Evolutionary conservation across 2,113 vertebrate genomes (phyloP).

Genomic region (Leiothrix lutea): DNA sequence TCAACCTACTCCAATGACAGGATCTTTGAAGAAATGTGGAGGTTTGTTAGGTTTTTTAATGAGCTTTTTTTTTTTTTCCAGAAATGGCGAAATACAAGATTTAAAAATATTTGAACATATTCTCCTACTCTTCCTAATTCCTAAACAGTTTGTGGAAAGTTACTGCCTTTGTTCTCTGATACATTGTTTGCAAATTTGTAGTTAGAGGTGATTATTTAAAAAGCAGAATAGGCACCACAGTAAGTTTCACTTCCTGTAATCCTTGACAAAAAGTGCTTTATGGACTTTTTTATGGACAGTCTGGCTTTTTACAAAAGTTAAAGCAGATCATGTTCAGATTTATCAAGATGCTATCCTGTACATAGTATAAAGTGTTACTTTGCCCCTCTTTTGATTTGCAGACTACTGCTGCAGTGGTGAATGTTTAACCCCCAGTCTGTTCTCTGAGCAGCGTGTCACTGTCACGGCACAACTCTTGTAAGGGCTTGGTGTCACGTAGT

Average conservation of each 20-base stretch:
- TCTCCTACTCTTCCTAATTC: background rate
- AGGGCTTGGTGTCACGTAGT: rapidly evolving
- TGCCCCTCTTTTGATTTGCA: background rate
- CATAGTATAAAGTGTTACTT: background rate
- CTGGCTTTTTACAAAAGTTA: background rate
- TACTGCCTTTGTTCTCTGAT: background rate
- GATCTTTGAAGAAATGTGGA: background rate
- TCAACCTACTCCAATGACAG: background rate
- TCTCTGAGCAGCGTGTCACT: background rate
- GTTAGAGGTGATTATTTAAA: background rate
- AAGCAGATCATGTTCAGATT: background rate
- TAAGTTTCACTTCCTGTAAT: background rate
- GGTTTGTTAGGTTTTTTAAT: background rate
- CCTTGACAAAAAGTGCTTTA: background rate
- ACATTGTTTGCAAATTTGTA: background rate
- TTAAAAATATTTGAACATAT: background rate
- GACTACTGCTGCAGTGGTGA: background rate
- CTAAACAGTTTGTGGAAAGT: background rate
- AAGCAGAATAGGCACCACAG: background rate
- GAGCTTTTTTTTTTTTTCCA: background rate
- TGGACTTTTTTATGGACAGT: background rate
- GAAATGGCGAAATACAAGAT: background rate
- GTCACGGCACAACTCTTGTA: background rate
- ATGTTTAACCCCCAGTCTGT: background rate
- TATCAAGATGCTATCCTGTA: rapidly evolving